A percentile compares a stretch with the other conserved stretches of the same genome.
Conservation (phyloP, 2,888 invertebrate species). For the Dryadula phaetusa region DNA sequence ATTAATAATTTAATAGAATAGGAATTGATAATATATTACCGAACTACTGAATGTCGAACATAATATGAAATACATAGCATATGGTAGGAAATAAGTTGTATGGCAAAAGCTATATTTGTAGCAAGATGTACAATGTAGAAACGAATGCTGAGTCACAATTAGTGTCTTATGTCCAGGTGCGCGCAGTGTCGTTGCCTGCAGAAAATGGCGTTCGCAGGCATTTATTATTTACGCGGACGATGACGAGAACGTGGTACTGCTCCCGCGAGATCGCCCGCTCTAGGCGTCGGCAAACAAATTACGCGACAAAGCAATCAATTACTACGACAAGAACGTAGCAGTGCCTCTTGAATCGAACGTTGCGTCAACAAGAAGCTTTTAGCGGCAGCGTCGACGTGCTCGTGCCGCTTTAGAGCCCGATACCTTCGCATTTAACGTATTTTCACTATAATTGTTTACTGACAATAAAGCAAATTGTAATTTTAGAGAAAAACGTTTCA, state of each 20-base stretch:
- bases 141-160: conserved; percentile 61
- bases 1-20: too few relatives aligned
- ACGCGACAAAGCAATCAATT: conserved; percentile 84
- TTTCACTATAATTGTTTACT: conserved; percentile 61
- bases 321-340: conserved; percentile 77
- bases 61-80: neutral
- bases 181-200: conserved; percentile 17
- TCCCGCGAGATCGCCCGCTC: conserved; percentile 73
- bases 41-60: neutral
- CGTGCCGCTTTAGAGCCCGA: conserved; percentile 61
- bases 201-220: conserved; percentile 53
- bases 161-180: conserved; percentile 31
- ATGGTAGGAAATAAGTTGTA: neutral
- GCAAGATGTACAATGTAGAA: neutral
- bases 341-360: conserved; percentile 78
- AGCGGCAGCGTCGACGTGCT: conserved; percentile 69
- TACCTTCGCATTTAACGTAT: conserved; percentile 63
- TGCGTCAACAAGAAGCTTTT: conserved; percentile 83
- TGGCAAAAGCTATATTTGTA: neutral
- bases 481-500: conserved; percentile 66
- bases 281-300: conserved; percentile 79
- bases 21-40: neutral
- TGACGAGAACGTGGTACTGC: conserved; percentile 67
- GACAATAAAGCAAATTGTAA: conserved; percentile 31
- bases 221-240: conserved; percentile 79